Evolutionary conservation across 1,140 invertebrate species (phyloP).

Genomic region (Pseudachorutes palmiensis): DNA sequence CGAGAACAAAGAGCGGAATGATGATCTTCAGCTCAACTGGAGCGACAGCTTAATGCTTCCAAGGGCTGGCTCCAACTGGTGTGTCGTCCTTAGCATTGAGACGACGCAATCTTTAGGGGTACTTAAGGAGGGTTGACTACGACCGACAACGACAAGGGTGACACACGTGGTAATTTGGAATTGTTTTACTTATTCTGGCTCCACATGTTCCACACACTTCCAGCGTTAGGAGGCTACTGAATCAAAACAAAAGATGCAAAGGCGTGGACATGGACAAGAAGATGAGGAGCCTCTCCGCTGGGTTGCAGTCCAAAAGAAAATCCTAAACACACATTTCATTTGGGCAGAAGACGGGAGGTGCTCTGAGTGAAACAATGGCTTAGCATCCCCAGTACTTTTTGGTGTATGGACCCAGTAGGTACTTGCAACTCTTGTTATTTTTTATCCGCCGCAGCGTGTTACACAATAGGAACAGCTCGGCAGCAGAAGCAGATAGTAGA

Average conservation of each 20-base stretch:
- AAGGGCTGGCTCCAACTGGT: no score
- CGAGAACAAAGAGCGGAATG: no score
- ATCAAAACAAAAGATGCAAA: slow-evolving; percentile 16
- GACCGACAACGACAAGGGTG: background rate
- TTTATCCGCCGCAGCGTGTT: background rate
- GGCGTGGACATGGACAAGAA: background rate
- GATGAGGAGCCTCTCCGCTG: no score
- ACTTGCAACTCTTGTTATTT: background rate
- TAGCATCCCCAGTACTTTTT: no score
- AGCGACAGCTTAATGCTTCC: no score
- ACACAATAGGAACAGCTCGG: background rate
- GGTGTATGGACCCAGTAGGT: background rate
- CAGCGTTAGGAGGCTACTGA: slow-evolving; percentile 5
- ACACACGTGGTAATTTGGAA: slow-evolving; percentile 29
- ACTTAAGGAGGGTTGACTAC: background rate
- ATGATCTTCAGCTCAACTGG: no score
- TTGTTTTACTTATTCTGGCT: background rate
- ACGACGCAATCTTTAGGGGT: no score
- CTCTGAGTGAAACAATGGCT: background rate
- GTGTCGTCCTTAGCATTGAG: no score
- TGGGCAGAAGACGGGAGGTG: background rate
- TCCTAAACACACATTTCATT: background rate
- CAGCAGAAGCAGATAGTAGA: no score
- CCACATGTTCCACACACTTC: slow-evolving; percentile 37
- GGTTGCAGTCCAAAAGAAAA: no score